These are phyloP conservation scores for Malthinus seriepunctatus DNA, from an alignment of 2,888 invertebrate species.

Conservation along the genomic window DNA sequence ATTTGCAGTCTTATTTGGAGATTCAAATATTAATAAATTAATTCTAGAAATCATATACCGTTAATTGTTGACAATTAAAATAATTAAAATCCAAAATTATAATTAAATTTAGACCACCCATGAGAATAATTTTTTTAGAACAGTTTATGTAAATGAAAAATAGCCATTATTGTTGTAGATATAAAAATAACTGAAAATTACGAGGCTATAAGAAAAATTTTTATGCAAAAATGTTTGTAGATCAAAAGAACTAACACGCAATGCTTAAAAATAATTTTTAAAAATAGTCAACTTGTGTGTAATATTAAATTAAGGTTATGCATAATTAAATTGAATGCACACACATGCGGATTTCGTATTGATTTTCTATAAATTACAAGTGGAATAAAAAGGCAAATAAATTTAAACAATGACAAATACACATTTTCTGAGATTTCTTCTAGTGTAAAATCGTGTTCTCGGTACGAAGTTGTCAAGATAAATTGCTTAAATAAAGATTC, in stretches of 20 bases:
- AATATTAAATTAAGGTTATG: too few species aligned
- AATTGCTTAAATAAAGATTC: constrained; percentile 21
- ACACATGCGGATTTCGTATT: too few species aligned
- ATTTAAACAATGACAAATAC: constrained; percentile 8
- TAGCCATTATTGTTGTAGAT: too few species aligned
- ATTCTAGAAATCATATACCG: neutral
- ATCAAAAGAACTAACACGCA: neutral
- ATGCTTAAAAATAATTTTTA: constrained; percentile 1
- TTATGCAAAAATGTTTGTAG: too few species aligned
- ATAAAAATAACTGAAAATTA: too few species aligned
- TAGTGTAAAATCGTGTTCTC: constrained; percentile 22
- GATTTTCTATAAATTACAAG: too few species aligned
- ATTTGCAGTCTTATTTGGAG: neutral
- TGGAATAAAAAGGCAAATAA: too few species aligned
- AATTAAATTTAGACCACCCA: neutral
- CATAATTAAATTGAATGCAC: neutral
- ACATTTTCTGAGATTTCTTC: constrained; percentile 2
- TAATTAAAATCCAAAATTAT: constrained; percentile 6
- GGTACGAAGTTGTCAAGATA: constrained; percentile 13
- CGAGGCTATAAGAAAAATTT: too few species aligned
- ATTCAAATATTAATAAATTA: neutral
- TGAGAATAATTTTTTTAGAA: neutral
- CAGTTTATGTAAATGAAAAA: too few species aligned
- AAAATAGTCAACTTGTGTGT: neutral
- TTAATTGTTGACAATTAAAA: neutral